Evolutionary conservation across 1,140 invertebrate genomes (phyloP).

Genomic region (Tribolium castaneum): DNA sequence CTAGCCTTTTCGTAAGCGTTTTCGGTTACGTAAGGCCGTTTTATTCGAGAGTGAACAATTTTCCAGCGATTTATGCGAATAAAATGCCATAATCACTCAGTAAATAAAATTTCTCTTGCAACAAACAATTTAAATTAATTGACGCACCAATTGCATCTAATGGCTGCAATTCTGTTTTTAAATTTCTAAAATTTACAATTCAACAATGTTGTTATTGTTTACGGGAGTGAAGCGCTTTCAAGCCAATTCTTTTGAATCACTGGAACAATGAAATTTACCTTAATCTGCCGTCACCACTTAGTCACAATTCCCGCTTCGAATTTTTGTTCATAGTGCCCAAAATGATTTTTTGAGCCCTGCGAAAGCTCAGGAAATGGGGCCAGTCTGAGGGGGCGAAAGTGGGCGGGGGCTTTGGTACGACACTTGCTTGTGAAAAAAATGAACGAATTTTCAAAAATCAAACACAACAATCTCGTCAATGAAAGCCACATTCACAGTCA

Average conservation of each 20-base stretch:
- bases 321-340: not conserved
- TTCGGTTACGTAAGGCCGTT: too few species aligned
- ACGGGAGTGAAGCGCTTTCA: not conserved
- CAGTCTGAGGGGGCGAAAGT: not conserved
- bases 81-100: not conserved
- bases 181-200: not conserved
- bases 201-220: not conserved
- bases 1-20: not conserved
- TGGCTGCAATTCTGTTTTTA: not conserved
- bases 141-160: not conserved
- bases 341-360: not conserved
- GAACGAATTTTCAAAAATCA: not conserved
- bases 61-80: too few species aligned
- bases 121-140: not conserved
- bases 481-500: constrained; percentile 34
- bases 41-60: too few species aligned
- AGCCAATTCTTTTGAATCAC: not conserved
- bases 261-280: not conserved
- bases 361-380: not conserved
- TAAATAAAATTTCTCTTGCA: not conserved
- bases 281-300: not conserved
- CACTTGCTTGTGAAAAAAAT: not conserved
- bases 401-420: not conserved
- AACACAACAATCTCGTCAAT: not conserved
- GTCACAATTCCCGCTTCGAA: not conserved